phyloP scores from a whole-genome alignment of 2,888 invertebrate genomes.

The Euzetes globulus region DNA sequence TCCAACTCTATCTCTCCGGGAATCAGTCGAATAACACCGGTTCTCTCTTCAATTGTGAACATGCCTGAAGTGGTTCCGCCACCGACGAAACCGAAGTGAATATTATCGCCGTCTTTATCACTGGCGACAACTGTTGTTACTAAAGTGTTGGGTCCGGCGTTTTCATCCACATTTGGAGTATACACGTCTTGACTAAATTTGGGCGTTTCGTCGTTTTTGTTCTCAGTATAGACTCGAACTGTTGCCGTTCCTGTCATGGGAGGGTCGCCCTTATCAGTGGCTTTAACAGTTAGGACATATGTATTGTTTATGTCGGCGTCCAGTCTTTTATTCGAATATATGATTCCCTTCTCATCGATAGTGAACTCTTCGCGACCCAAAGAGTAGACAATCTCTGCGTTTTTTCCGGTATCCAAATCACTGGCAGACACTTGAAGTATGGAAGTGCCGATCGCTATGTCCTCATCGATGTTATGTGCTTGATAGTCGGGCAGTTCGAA shows the following conservation, averaged over 20 bases:
- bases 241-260: constrained; percentile 85
- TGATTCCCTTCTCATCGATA: constrained; percentile 84
- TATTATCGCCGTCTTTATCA: constrained; percentile 94
- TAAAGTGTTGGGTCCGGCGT: constrained; percentile 86
- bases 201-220: constrained; percentile 95
- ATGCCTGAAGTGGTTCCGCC: constrained; percentile 78
- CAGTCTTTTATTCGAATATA: constrained; percentile 81
- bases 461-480: constrained; percentile 91
- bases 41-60: constrained; percentile 90
- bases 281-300: constrained; percentile 86
- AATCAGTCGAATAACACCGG: constrained; percentile 78
- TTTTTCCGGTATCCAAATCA: constrained; percentile 88
- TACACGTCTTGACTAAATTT: constrained; percentile 94
- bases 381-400: constrained; percentile 86
- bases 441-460: constrained; percentile 80
- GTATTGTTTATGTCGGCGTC: constrained; percentile 95
- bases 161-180: constrained; percentile 91
- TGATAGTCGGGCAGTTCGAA: constrained; percentile 94
- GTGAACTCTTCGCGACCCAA: constrained; percentile 90
- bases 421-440: constrained; percentile 80
- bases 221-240: constrained; percentile 91
- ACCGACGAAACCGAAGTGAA: constrained; percentile 76
- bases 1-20: constrained; percentile 78
- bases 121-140: constrained; percentile 95
- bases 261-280: constrained; percentile 89